A percentile compares a stretch with the other conserved stretches of the same genome.
Evolutionary conservation across 2,888 invertebrate genomes (phyloP).

Genomic region (Oxyteleia sp.): DNA sequence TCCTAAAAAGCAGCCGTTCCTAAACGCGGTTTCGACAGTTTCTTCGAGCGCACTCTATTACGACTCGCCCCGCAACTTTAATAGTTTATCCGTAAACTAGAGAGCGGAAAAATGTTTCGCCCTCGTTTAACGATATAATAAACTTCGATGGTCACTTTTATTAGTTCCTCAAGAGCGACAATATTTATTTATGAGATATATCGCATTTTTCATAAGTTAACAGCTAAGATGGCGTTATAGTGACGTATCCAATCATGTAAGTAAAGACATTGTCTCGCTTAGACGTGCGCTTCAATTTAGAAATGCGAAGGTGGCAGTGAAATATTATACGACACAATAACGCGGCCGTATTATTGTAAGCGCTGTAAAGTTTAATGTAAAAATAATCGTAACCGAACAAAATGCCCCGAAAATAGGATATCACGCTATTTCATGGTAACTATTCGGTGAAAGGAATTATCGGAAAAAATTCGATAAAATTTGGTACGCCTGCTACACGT

Average conservation of each 20-base stretch:
- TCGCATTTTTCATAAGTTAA: constrained; percentile 43
- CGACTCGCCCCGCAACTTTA: constrained; percentile 30
- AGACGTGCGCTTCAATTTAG: constrained; percentile 42
- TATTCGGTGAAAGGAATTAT: constrained; percentile 1
- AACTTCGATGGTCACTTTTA: constrained; percentile 56
- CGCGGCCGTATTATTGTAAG: constrained; percentile 1
- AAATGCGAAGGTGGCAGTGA: constrained; percentile 35
- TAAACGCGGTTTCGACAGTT: constrained; percentile 38
- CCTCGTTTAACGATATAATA: constrained; percentile 48
- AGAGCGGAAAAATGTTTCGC: constrained; percentile 41
- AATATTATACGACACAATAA: constrained; percentile 45
- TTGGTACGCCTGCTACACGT: constrained; percentile 41
- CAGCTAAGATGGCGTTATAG: constrained; percentile 14
- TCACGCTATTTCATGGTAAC: background rate
- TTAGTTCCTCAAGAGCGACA: constrained; percentile 21
- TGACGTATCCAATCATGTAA: constrained; percentile 40
- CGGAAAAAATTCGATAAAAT: constrained; percentile 51
- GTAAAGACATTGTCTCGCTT: constrained; percentile 20
- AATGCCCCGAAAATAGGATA: constrained; percentile 12
- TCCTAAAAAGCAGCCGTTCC: constrained; percentile 32
- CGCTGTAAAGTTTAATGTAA: constrained; percentile 41
- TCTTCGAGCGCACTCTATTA: constrained; percentile 38
- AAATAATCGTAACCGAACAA: constrained; percentile 39
- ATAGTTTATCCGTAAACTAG: constrained; percentile 50
- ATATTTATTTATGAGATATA: constrained; percentile 57